Evolutionary conservation across 1,140 invertebrate genomes (phyloP), one percentile per base, ranked within the genome.

Genomic region (Drosophila lacteicornis): DNA sequence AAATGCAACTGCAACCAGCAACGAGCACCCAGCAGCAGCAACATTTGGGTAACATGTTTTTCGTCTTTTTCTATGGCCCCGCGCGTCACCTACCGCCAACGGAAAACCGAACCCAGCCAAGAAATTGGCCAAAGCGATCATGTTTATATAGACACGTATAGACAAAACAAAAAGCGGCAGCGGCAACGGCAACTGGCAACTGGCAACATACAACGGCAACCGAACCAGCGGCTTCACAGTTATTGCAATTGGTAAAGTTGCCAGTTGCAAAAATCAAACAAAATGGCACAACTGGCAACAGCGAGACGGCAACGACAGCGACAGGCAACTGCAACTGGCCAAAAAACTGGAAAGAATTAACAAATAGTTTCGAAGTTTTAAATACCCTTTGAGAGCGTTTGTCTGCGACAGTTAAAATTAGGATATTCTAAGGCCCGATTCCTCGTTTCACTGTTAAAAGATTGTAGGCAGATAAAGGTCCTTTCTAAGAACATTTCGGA

Each of bases 111-210:
- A 40, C 17, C 22, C 22, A 70, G 77, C 69, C 59, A 69, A 88
- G 53, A 88, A 90, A 88, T 88, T 88, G 84, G 84, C 78, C 85
- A 88, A 84, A 84, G 83, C 78, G 58, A 85, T 90, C 81, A 88
- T 87, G 84, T 88, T 87, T 87, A 80, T 88, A 75, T 68, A 88
- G 81, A 84, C 82, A 87, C 77, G 82, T 80, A 88, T 47, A 80
- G 69, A 71, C 49, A 74, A 60, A 67, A 57, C 50, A 55, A 49
- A 42, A 58, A 50, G 40, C 53, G 19, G 15, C 71, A 59, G 25
- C 49, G 47, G 25, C 71, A 58, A 57, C 57, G 46, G 47, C 59
- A 53, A 70, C 27, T 38, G 19, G 30, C 70, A 65, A 65, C 62
- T 38, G 19, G 30, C 70, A 65, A 65, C 62, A 50, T 17, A 45